Conservation (phyloP, 2,113 vertebrate species). For the Zosterops japonicus region DNA sequence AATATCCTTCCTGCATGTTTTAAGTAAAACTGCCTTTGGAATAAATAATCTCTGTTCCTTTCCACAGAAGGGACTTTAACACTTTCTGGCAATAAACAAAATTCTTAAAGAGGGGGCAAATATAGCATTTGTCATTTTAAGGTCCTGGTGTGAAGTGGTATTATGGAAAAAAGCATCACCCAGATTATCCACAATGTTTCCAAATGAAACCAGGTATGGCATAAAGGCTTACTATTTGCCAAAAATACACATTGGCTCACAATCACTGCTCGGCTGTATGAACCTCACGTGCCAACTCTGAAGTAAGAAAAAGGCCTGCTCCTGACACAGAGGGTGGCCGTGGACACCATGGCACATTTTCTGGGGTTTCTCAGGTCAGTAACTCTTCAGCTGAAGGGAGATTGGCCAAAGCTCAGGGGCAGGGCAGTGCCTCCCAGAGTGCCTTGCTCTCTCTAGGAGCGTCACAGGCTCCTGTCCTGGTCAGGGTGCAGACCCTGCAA, state of each 20-base stretch:
- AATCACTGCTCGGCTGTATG: rapidly evolving
- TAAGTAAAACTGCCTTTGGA: neutral
- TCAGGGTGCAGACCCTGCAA: neutral
- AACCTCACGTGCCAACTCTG: neutral
- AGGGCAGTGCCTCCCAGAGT: neutral
- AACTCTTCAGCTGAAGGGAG: neutral
- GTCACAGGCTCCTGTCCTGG: neutral
- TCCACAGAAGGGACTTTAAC: neutral
- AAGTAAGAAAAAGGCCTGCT: neutral
- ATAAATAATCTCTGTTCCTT: neutral
- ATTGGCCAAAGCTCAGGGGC: neutral
- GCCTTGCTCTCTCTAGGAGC: neutral
- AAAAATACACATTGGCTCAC: neutral
- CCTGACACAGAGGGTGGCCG: neutral
- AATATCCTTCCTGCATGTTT: neutral
- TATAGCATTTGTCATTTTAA: neutral
- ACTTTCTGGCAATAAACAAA: neutral
- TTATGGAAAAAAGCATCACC: neutral
- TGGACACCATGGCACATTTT: neutral
- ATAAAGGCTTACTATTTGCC: neutral
- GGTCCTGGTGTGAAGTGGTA: neutral
- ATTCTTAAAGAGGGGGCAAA: neutral
- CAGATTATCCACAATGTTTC: neutral
- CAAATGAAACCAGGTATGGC: neutral
- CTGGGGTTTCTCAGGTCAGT: neutral